These are phyloP conservation scores for Acanthurus lineatus DNA, from an alignment of 2,797 vertebrate genomes.

Conservation along the genomic window DNA sequence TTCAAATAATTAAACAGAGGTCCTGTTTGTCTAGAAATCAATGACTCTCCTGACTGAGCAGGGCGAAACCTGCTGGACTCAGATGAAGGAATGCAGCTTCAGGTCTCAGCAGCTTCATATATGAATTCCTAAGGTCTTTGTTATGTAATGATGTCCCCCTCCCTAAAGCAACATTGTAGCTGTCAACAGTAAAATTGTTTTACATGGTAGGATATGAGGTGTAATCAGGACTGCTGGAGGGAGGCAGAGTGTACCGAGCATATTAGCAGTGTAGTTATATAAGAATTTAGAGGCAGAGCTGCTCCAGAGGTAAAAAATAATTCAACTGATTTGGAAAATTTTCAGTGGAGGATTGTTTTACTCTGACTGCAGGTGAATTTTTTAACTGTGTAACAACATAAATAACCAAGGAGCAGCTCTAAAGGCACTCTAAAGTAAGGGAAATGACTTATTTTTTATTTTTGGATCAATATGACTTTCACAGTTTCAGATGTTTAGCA, in stretches of 20 bases:
- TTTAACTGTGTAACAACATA: not conserved
- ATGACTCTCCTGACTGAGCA: constrained; percentile 6
- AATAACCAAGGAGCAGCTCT: not conserved
- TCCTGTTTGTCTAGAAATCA: not conserved
- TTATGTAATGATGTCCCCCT: constrained; percentile 65
- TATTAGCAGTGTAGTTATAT: constrained; percentile 18
- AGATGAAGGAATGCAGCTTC: constrained; percentile 12
- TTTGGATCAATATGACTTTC: not conserved
- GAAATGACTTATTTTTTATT: not conserved
- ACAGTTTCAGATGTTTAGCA: not conserved
- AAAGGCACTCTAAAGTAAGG: not conserved
- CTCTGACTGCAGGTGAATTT: not conserved
- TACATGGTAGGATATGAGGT: constrained; percentile 45
- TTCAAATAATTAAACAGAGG: not conserved
- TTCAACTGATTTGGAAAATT: not conserved
- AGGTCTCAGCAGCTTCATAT: constrained; percentile 9
- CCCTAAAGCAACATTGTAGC: constrained; percentile 44
- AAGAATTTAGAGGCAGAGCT: constrained; percentile 12
- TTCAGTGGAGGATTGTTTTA: not conserved
- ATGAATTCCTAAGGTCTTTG: constrained; percentile 31
- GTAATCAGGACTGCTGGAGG: constrained; percentile 41
- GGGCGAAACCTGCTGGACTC: not conserved
- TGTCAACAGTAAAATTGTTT: constrained; percentile 50
- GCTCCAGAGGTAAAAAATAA: constrained; percentile 2
- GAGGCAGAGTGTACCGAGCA: constrained; percentile 20